Conservation (phyloP, 2,113 vertebrate genomes). For the Cervus canadensis region DNA sequence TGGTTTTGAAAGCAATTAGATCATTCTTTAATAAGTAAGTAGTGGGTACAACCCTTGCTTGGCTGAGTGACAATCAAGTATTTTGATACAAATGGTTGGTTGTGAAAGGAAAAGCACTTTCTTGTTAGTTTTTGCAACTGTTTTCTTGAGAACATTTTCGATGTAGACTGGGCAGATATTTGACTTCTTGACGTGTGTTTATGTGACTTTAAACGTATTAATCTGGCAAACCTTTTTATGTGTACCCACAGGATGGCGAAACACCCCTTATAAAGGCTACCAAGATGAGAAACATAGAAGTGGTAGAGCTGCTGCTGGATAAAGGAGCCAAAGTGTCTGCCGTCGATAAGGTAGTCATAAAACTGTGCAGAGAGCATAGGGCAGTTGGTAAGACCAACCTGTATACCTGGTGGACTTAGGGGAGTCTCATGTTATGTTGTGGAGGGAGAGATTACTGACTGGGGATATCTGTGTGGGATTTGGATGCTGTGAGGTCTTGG, state of each 20-base stretch:
- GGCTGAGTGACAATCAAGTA: not conserved
- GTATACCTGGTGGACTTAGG: accelerated
- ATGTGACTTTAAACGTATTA: not conserved
- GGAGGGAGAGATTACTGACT: too few relatives aligned
- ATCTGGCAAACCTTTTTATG: not conserved
- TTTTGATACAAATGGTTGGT: not conserved
- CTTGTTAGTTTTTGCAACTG: not conserved
- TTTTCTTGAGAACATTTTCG: not conserved
- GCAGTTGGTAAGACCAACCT: not conserved
- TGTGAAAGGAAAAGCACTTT: not conserved
- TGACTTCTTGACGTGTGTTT: not conserved
- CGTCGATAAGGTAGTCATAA: slow-evolving; percentile 93
- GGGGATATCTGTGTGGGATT: not conserved
- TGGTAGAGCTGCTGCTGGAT: slow-evolving; percentile 95
- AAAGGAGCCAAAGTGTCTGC: slow-evolving; percentile 98
- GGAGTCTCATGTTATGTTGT: not conserved
- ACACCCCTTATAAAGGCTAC: slow-evolving; percentile 98
- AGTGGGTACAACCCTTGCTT: not conserved
- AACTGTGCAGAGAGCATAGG: not conserved
- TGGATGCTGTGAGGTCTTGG: not conserved
- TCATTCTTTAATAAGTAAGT: not conserved
- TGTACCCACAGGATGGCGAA: slow-evolving; percentile 90
- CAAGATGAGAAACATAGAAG: slow-evolving; percentile 98
- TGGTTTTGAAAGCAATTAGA: not conserved
- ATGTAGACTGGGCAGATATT: not conserved